Evolutionary conservation across 1,140 invertebrate genomes (phyloP).

Genomic region (Brachionus manjavacas): DNA sequence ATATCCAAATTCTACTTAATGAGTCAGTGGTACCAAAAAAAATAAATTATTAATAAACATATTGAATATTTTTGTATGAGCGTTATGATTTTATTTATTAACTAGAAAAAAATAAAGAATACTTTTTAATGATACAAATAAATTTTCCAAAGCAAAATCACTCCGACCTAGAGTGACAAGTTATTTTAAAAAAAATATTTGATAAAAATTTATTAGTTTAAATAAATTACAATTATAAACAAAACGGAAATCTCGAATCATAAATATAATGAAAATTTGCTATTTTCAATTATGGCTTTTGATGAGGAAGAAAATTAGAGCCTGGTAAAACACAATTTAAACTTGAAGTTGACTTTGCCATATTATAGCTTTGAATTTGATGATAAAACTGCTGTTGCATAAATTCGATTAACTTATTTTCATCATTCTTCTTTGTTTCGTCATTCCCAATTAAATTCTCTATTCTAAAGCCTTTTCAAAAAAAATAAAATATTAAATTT

Average conservation of each 20-base stretch:
- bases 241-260: neutral
- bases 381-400: neutral
- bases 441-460: neutral
- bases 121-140: no score
- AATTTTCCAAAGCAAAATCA: neutral
- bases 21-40: no score
- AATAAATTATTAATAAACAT: no score
- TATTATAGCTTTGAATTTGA: neutral
- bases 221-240: neutral
- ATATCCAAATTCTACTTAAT: no score
- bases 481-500: neutral
- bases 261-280: neutral
- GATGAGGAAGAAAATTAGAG: neutral
- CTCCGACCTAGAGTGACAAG: neutral
- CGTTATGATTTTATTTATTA: no score
- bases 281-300: neutral
- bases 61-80: no score
- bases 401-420: neutral
- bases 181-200: neutral
- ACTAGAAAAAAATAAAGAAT: no score
- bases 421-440: neutral
- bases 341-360: neutral
- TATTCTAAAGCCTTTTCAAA: neutral
- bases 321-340: neutral
- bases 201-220: neutral